phyloP scores from a whole-genome alignment of 2,797 vertebrate genomes.

The Sebastolobus altivelis region DNA sequence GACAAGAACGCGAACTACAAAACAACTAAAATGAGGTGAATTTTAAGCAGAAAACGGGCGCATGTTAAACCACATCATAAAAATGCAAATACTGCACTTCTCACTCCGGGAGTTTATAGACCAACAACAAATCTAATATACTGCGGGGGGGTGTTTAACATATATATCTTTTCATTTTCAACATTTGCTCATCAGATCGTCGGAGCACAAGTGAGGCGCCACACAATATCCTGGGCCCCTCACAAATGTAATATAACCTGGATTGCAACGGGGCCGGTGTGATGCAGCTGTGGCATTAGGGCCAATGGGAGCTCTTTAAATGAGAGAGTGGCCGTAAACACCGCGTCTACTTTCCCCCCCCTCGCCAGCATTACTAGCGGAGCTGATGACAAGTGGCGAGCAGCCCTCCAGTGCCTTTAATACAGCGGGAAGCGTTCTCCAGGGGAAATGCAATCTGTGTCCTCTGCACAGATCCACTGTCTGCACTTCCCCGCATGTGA shows the following conservation, averaged over 20 bases:
- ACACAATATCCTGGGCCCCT: conserved; percentile 58
- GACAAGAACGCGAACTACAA: background rate
- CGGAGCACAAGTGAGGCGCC: conserved; percentile 43
- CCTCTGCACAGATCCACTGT: conserved; percentile 75
- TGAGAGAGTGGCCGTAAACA: conserved; percentile 75
- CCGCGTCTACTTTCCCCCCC: conserved; percentile 55
- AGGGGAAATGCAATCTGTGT: conserved; percentile 80
- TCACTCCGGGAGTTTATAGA: conserved; percentile 42
- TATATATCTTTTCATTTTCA: conserved; percentile 59
- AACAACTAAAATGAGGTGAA: conserved; percentile 1
- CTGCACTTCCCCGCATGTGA: conserved; percentile 74
- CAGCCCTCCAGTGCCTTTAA: conserved; percentile 76
- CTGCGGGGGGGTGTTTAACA: conserved; percentile 54
- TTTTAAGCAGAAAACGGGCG: conserved; percentile 16
- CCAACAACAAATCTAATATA: conserved; percentile 56
- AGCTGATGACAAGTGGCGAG: conserved; percentile 76
- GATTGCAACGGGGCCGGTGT: conserved; percentile 55
- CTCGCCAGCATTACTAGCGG: conserved; percentile 52
- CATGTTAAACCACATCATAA: conserved; percentile 35
- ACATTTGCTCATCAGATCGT: conserved; percentile 54
- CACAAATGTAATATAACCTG: conserved; percentile 60
- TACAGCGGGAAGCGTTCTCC: conserved; percentile 69
- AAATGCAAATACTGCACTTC: conserved; percentile 54
- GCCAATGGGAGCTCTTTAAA: conserved; percentile 78
- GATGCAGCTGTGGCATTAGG: conserved; percentile 64